Evolutionary conservation across 2,888 invertebrate species (phyloP).

Genomic region (Neoascia interrupta): DNA sequence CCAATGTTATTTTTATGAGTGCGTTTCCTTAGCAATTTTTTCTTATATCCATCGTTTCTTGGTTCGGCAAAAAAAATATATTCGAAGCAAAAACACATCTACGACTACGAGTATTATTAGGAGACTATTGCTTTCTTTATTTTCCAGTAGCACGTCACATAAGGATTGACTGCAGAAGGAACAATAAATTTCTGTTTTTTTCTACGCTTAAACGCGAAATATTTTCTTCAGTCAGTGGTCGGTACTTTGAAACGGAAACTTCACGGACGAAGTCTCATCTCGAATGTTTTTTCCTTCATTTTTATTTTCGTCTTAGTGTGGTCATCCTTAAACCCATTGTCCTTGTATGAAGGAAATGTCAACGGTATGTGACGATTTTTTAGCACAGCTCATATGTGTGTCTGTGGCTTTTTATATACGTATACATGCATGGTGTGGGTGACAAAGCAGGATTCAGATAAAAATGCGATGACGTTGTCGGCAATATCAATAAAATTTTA

Average conservation of each 20-base stretch:
- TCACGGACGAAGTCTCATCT: not conserved
- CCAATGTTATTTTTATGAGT: constrained; percentile 63
- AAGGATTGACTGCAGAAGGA: constrained; percentile 44
- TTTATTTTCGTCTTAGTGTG: constrained; percentile 32
- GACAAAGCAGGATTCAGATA: constrained; percentile 51
- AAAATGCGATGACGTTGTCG: constrained; percentile 73
- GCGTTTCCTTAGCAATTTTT: constrained; percentile 41
- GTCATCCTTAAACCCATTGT: constrained; percentile 59
- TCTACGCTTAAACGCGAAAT: constrained; percentile 2
- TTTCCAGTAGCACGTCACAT: constrained; percentile 43
- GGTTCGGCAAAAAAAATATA: no score
- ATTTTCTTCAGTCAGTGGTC: not conserved
- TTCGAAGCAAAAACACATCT: no score
- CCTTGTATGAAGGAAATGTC: constrained; percentile 59
- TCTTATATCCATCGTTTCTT: no score
- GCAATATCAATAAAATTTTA: constrained; percentile 79
- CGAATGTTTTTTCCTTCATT: not conserved
- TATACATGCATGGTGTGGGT: constrained; percentile 27
- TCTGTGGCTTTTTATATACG: not conserved
- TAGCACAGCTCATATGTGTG: constrained; percentile 4
- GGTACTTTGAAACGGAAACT: constrained; percentile 24
- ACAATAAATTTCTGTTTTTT: constrained; percentile 45
- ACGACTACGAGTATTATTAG: no score
- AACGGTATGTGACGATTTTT: constrained; percentile 57
- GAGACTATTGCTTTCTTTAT: constrained; percentile 37